Percentiles rank a stretch among this genome's conserved stretches.
phyloP scores from a whole-genome alignment of 2,113 vertebrate genomes.

The Mastomys coucha region DNA sequence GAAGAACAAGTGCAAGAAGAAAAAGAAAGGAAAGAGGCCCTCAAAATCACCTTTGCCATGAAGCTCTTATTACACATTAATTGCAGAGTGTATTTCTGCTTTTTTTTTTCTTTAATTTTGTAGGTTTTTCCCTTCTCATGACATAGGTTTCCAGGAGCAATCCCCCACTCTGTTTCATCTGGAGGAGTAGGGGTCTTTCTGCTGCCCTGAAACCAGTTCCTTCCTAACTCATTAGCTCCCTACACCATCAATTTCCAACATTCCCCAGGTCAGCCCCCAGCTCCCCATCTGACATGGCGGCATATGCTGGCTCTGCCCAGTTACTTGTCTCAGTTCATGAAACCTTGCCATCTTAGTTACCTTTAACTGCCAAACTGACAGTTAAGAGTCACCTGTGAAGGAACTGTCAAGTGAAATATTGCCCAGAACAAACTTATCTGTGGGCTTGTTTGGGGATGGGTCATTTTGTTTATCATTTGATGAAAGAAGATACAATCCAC shows the following conservation, averaged over 20 bases:
- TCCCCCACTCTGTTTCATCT: background rate
- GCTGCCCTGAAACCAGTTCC: background rate
- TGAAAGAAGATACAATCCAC: background rate
- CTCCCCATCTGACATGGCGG: background rate
- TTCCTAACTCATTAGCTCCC: background rate
- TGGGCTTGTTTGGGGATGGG: background rate
- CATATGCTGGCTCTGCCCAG: background rate
- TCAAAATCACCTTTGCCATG: background rate
- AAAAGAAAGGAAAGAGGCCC: background rate
- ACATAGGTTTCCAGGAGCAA: background rate
- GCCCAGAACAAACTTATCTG: background rate
- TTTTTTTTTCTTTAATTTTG: background rate
- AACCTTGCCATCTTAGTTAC: background rate
- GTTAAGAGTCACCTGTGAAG: background rate
- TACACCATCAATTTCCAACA: background rate
- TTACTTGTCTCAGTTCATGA: background rate
- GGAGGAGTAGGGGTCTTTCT: background rate
- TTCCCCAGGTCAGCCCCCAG: background rate
- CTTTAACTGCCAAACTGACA: background rate
- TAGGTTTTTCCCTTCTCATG: background rate
- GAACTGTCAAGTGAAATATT: background rate
- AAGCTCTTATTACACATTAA: background rate
- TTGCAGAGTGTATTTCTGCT: conserved; percentile 27
- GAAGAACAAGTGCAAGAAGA: background rate
- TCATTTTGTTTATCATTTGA: background rate